phyloP scores from a whole-genome alignment of 1,140 invertebrate genomes.

The Dufourea novaeangliae region DNA sequence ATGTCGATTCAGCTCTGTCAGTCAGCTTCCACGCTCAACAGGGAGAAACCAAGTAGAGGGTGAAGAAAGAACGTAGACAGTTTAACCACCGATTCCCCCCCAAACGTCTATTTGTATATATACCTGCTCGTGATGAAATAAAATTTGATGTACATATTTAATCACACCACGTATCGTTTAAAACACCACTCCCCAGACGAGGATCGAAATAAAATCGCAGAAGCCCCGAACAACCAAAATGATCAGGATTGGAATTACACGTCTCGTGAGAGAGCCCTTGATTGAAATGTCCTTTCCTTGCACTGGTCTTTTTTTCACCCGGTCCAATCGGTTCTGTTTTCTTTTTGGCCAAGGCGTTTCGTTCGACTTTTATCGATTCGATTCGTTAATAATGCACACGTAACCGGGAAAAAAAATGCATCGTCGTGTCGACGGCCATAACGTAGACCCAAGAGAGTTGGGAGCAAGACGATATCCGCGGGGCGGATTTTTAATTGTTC shows the following conservation, averaged over 20 bases:
- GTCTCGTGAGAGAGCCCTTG: conserved; percentile 16
- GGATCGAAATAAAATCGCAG: conserved; percentile 41
- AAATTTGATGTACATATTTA: conserved; percentile 81
- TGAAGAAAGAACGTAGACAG: conserved; percentile 60
- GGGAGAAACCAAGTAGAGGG: conserved; percentile 47
- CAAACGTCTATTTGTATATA: conserved; percentile 80
- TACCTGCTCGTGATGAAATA: conserved; percentile 79
- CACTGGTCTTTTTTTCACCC: background rate
- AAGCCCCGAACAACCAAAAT: background rate
- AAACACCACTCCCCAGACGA: conserved; percentile 29
- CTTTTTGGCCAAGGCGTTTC: background rate
- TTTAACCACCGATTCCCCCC: conserved; percentile 18
- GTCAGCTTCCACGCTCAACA: conserved; percentile 33
- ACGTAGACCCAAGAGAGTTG: background rate
- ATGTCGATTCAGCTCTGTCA: background rate
- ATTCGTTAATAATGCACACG: conserved; percentile 15
- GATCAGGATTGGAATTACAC: conserved; percentile 18
- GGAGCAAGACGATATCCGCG: conserved; percentile 12
- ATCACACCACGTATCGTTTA: conserved; percentile 59
- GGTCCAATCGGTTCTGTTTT: background rate
- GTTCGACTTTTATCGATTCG: background rate
- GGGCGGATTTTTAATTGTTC: conserved; percentile 58
- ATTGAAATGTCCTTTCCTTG: conserved; percentile 10
- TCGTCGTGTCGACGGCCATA: background rate
- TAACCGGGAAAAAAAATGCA: background rate